Evolutionary conservation across 1,140 invertebrate species (phyloP), one percentile per base, ranked within the genome.

Genomic region (Bactericera cockerelli): DNA sequence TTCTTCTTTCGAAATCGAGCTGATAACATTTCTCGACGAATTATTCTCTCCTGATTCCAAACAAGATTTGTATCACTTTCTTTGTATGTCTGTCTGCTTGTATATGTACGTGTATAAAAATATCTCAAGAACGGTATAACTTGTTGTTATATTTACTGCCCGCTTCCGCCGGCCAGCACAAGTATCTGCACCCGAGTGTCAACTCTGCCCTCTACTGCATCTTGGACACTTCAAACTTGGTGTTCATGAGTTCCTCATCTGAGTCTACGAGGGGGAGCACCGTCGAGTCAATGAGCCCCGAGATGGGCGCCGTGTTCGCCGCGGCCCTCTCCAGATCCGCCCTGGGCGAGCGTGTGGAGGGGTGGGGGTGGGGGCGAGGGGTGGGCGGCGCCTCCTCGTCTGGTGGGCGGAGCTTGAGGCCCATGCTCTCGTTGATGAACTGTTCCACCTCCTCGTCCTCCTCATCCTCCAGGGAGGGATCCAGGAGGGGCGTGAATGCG

Each of bases 401-500:
- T n/a, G 22, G n/a, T 16, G 4, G 42, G 4, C 4, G 4, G 4
- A 6, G 6, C 22, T 6, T 49, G 42, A 4, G 8, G 4, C 4
- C n/a, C 42, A 49, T 49, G n/a, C 8, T 19, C 42, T 91, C 86
- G 69, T 85, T 87, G 38, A 89, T 81, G 67, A 89, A 81, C 61
- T 85, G 80, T 68, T 90, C 87, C 65, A 88, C 83, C 68, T 87
- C 86, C 60, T 80, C 78, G 56, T 77, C 80, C 33, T 87, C 83
- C 61, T 84, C 81, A 63, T 87, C 87, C 68, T 91, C 88, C 56
- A 86, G 86, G 11, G 84, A 79, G 69, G 87, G 82, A 75, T 95
- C 91, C 6, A 93, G 72, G 21, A 96, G 74, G 39, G 91, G 89
- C 8, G 89, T 91, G 74, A 95, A 95, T 2, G 92, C 91, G 75